phyloP scores from a whole-genome alignment of 2,797 vertebrate genomes.

The Parambassis ranga region DNA sequence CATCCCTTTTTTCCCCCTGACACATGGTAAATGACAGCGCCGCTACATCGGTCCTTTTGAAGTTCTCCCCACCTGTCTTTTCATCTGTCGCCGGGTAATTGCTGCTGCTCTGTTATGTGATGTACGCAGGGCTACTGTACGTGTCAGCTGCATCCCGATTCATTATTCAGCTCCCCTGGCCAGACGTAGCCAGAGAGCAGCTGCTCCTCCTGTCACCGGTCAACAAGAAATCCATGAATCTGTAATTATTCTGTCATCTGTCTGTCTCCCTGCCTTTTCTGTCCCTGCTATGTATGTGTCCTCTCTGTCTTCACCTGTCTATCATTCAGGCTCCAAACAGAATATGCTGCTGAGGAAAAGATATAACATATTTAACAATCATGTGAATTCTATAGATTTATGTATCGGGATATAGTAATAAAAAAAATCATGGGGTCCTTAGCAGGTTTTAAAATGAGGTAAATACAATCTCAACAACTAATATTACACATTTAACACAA shows the following conservation, averaged over 20 bases:
- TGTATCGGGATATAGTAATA: no score
- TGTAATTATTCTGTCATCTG: constrained; percentile 37
- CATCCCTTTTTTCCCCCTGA: constrained; percentile 5
- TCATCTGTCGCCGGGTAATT: constrained; percentile 23
- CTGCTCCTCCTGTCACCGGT: constrained; percentile 50
- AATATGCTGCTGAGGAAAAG: no score
- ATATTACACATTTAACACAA: no score
- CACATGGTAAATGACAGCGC: constrained; percentile 11
- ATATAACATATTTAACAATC: no score
- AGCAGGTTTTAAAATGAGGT: no score
- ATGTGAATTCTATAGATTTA: no score
- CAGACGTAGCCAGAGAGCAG: constrained; percentile 29
- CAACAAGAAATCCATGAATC: constrained; percentile 46
- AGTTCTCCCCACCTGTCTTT: constrained; percentile 13
- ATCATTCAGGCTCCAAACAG: not conserved
- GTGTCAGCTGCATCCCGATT: constrained; percentile 21
- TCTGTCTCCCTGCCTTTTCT: constrained; percentile 2
- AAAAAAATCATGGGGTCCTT: no score
- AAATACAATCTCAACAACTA: no score
- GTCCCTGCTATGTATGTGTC: constrained; percentile 16
- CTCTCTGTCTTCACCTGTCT: constrained; percentile 11
- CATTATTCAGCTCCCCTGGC: constrained; percentile 53
- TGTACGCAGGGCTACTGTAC: constrained; percentile 6
- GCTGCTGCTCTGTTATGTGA: constrained; percentile 13
- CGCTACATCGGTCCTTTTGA: constrained; percentile 10